phyloP scores from a whole-genome alignment of 2,888 invertebrate genomes.

The Eupithecia dodoneata region DNA sequence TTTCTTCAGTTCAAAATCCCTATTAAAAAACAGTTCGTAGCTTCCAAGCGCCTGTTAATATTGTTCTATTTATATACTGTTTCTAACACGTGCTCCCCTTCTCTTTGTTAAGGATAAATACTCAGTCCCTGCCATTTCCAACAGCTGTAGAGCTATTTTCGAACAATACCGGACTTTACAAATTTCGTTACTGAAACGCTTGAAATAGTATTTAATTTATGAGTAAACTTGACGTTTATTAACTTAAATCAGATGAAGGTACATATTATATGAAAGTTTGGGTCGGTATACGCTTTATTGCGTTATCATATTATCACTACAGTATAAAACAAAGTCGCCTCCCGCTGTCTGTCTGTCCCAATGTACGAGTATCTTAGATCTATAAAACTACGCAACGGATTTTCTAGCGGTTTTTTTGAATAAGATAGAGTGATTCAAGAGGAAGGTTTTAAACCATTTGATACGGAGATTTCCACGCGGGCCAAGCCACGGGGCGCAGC shows the following conservation, averaged over 20 bases:
- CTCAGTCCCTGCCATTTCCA: conserved; percentile 66
- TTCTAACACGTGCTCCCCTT: conserved; percentile 57
- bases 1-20: neutral
- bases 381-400: too few species aligned
- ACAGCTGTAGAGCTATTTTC: conserved; percentile 81
- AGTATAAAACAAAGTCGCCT: too few species aligned
- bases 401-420: too few species aligned
- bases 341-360: too few species aligned
- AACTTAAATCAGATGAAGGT: conserved; percentile 6
- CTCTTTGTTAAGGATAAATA: conserved; percentile 60
- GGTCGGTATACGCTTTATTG: neutral
- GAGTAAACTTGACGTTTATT: conserved; percentile 23
- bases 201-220: conserved; percentile 22
- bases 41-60: conserved; percentile 35
- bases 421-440: too few species aligned
- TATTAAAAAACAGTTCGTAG: neutral
- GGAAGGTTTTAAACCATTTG: too few species aligned
- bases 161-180: conserved; percentile 65
- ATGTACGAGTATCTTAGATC: too few species aligned
- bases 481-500: too few species aligned
- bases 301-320: neutral
- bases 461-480: too few species aligned
- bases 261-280: neutral
- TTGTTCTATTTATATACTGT: conserved; percentile 44
- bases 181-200: conserved; percentile 34